Evolutionary conservation across 2,888 invertebrate species (phyloP).

Genomic region (Drosophila silvestris): DNA sequence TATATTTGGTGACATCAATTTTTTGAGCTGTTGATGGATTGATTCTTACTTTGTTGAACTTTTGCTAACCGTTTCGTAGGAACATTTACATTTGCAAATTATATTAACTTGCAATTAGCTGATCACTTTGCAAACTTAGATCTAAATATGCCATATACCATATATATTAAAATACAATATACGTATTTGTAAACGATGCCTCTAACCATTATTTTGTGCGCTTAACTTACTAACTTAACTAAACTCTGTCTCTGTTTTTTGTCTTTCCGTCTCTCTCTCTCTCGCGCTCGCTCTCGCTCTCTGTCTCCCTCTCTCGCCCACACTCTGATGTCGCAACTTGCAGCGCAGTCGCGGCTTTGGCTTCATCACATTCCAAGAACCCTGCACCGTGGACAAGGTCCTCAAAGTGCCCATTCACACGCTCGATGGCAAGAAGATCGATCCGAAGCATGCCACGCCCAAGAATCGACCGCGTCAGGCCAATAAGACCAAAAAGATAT

Average conservation of each 20-base stretch:
- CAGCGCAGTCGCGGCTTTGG: slow-evolving; percentile 97
- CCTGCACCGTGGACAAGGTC: slow-evolving; percentile 95
- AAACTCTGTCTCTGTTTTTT: slow-evolving; percentile 11
- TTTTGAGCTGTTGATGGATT: slow-evolving; percentile 53
- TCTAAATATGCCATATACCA: neutral
- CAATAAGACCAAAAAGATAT: slow-evolving; percentile 96
- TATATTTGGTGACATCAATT: slow-evolving; percentile 45
- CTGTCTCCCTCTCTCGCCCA: slow-evolving; percentile 13
- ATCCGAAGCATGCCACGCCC: slow-evolving; percentile 96
- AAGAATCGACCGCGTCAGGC: slow-evolving; percentile 94
- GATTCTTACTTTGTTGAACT: slow-evolving; percentile 71
- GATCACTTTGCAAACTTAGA: slow-evolving; percentile 57
- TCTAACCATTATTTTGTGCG: slow-evolving; percentile 16
- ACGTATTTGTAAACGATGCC: slow-evolving; percentile 43
- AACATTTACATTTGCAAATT: slow-evolving; percentile 50
- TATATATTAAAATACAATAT: slow-evolving; percentile 19
- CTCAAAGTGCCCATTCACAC: slow-evolving; percentile 96
- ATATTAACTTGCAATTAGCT: slow-evolving; percentile 63
- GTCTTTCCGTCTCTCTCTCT: slow-evolving; percentile 5
- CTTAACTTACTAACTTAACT: slow-evolving; percentile 16
- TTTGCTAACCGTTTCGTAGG: slow-evolving; percentile 79
- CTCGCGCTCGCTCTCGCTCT: slow-evolving; percentile 7
- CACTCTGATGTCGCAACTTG: slow-evolving; percentile 46
- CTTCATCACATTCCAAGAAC: slow-evolving; percentile 97
- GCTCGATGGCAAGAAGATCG: slow-evolving; percentile 96